Evolutionary conservation across 2,113 vertebrate genomes (phyloP).

Genomic region (Pluvialis apricaria): DNA sequence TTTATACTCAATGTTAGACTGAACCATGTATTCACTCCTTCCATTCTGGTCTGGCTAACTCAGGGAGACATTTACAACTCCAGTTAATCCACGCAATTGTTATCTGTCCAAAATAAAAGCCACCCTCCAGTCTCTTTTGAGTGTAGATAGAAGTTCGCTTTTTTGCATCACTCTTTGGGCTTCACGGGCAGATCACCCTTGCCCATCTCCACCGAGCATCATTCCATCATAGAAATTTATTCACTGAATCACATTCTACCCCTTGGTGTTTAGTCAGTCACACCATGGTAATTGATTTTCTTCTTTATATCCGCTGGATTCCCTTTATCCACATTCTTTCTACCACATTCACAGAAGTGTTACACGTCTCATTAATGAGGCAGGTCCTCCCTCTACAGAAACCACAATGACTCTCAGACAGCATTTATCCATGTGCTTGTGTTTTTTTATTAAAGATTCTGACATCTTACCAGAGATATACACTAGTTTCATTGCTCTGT

Average conservation of each 20-base stretch:
- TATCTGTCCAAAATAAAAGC: background rate
- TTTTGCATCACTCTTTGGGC: background rate
- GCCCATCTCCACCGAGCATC: background rate
- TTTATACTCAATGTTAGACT: background rate
- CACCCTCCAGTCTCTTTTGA: background rate
- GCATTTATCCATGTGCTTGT: background rate
- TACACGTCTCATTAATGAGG: background rate
- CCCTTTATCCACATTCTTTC: background rate
- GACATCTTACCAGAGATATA: background rate
- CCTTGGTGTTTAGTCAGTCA: background rate
- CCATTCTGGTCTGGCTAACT: background rate
- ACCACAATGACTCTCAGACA: background rate
- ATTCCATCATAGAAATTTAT: background rate
- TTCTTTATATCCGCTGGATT: background rate
- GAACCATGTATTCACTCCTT: accelerated
- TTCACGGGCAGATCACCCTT: background rate
- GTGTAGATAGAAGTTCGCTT: background rate
- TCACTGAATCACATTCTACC: background rate
- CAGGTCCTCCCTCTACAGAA: background rate
- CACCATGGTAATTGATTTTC: background rate
- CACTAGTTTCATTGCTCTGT: background rate
- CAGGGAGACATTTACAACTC: background rate
- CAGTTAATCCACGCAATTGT: background rate
- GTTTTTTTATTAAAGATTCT: background rate
- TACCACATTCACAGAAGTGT: background rate